Conservation (phyloP, 2,113 vertebrate genomes). For the Cyprichromis sp. region DNA sequence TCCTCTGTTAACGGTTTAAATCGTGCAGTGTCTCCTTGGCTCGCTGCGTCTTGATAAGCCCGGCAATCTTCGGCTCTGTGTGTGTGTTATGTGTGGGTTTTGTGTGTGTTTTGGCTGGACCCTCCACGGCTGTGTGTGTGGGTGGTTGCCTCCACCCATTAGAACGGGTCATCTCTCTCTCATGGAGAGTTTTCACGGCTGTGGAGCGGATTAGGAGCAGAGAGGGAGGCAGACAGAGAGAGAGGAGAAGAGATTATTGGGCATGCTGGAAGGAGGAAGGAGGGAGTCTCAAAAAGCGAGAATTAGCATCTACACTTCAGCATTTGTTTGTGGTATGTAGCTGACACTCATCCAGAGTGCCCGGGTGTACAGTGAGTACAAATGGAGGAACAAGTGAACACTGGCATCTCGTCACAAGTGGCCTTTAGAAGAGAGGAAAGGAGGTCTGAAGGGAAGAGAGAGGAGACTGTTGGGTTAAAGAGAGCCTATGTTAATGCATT, state of each 20-base stretch:
- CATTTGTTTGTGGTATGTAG: conserved; percentile 23
- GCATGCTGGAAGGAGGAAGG: conserved; percentile 14
- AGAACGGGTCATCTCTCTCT: conserved; percentile 63
- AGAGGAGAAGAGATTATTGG: conserved; percentile 38
- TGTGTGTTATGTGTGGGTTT: conserved; percentile 13
- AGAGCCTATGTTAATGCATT: not conserved
- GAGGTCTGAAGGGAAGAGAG: not conserved
- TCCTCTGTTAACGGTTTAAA: not conserved
- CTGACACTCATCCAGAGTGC: conserved; percentile 18
- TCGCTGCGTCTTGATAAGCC: not conserved
- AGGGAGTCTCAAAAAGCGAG: conserved; percentile 19
- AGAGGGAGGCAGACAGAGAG: not conserved
- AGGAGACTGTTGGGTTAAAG: conserved; percentile 17
- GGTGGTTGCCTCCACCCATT: conserved; percentile 57
- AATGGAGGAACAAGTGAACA: conserved; percentile 19
- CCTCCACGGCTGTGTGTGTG: conserved; percentile 45
- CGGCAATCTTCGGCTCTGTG: not conserved
- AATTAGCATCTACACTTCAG: conserved; percentile 41
- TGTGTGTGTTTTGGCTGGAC: conserved; percentile 17
- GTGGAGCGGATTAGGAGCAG: conserved; percentile 61
- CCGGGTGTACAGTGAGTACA: conserved; percentile 24
- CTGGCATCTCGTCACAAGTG: conserved; percentile 1
- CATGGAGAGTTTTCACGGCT: conserved; percentile 70
- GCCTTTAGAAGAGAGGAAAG: not conserved
- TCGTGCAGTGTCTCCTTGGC: not conserved